Percentiles rank a stretch among this genome's conserved stretches.
phyloP scores from a whole-genome alignment of 2,113 vertebrate genomes.

The Corynorhinus townsendii region DNA sequence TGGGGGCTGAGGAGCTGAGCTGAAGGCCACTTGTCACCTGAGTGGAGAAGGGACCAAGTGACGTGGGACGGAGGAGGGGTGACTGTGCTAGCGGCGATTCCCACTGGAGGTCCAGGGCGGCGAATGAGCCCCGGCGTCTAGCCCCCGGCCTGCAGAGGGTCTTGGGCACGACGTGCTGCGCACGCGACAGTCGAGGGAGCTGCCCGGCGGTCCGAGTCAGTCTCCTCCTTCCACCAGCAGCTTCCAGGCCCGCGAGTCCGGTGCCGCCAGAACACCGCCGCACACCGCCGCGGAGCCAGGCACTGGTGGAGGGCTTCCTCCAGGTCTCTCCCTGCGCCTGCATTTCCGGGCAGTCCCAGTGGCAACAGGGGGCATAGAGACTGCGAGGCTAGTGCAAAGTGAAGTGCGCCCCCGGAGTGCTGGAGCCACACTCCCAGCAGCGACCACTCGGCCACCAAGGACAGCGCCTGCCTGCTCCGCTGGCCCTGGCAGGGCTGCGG shows the following conservation, averaged over 20 bases:
- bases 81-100: not conserved
- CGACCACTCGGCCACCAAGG: rapidly evolving
- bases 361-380: rapidly evolving
- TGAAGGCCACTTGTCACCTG: not conserved
- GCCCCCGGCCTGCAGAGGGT: not conserved
- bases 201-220: not conserved
- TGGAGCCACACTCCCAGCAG: not conserved
- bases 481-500: not conserved
- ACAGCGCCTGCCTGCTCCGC: not conserved
- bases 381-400: rapidly evolving
- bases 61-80: rapidly evolving
- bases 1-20: not conserved
- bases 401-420: not conserved
- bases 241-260: not conserved
- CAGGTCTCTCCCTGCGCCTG: not conserved
- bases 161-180: rapidly evolving
- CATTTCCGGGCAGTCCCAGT: rapidly evolving
- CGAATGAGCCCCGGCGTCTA: not conserved
- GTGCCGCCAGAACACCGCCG: not conserved
- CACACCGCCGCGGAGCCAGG: not conserved
- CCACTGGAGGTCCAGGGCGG: not conserved
- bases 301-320: rapidly evolving
- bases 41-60: not conserved
- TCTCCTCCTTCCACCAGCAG: not conserved
- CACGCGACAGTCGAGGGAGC: not conserved